A percentile compares a stretch with the other conserved stretches of the same genome.
Conservation (phyloP, 2,113 vertebrate species). For the Ammodytes dubius region DNA sequence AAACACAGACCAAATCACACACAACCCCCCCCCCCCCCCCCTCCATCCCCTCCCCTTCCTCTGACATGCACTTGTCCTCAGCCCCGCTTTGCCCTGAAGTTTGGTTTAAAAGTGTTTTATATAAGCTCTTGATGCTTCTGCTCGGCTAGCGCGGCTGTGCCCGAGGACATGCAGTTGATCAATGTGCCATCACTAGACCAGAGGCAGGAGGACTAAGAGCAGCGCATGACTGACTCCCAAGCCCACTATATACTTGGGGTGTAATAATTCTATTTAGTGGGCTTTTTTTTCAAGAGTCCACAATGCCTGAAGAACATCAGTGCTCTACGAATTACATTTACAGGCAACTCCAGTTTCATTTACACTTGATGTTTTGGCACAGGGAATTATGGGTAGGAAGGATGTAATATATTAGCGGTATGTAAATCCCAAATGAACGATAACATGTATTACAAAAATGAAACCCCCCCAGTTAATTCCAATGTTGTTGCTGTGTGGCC, state of each 20-base stretch:
- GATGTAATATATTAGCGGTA: slow-evolving; percentile 63
- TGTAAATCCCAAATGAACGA: slow-evolving; percentile 51
- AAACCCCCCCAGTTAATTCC: slow-evolving; percentile 58
- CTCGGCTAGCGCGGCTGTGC: slow-evolving; percentile 53
- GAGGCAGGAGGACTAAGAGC: slow-evolving; percentile 58
- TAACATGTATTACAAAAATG: slow-evolving; percentile 60
- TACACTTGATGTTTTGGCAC: slow-evolving; percentile 46
- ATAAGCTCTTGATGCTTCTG: slow-evolving; percentile 65
- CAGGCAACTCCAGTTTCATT: slow-evolving; percentile 46
- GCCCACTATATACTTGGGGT: slow-evolving; percentile 40
- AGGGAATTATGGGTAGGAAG: slow-evolving; percentile 46
- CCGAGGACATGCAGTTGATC: slow-evolving; percentile 61
- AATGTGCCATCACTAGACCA: slow-evolving; percentile 57
- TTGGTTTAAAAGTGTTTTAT: slow-evolving; percentile 64
- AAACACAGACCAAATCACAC: slow-evolving; percentile 44
- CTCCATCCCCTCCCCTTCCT: neutral
- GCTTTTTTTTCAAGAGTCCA: slow-evolving; percentile 44
- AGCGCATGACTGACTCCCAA: slow-evolving; percentile 56
- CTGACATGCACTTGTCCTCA: slow-evolving; percentile 36
- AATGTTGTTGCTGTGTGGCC: slow-evolving; percentile 75
- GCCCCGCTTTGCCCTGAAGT: slow-evolving; percentile 66
- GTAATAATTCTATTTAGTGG: slow-evolving; percentile 69
- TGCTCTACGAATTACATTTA: slow-evolving; percentile 50
- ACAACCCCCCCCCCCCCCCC: neutral
- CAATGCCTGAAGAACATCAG: slow-evolving; percentile 54